Base-by-base conservation (phyloP, 1,140 invertebrate species). In the Drosophila kohkoa region DNA sequence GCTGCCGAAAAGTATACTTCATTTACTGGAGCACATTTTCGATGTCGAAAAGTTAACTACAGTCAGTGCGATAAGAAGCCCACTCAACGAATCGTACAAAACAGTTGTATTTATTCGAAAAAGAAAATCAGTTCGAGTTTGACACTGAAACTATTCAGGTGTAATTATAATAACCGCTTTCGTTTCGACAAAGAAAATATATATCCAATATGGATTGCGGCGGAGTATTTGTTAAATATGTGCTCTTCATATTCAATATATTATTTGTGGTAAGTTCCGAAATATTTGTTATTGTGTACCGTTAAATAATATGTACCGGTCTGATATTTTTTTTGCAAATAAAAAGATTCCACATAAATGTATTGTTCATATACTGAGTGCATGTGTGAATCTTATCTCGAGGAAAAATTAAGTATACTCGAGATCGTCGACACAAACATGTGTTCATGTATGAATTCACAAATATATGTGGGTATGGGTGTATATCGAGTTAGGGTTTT, bases 181-280 rank as follows among this genome's bases (percentile, higher is more conserved):
- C 38, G 11, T 1, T 49, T 7, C n/a, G 2, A 54, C 0, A 54
- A 54, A 54, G 10, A 32, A 6, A 52, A 46, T 11, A 0, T 38
- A 49, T 25, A 25, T 25, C 13, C 15, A 77, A 67, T 48, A 92
- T 92, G 94, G 95, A 95, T 91, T 96, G 95, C 89, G 96, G 95
- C 85, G 96, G 95, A 93, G 94, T 95, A 90, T 95, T 95, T 93
- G 94, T 97, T 75, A 97, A 97, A 94, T 97, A 96, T 93, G 93
- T 97, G 78, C 94, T 97, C 13, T 97, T 97, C 91, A 93, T 96
- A 89, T 97, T 97, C 94, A 97, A 97, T 92, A 94, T 97, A 87
- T 91, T 97, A 58, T 97, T 97, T 93, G 96, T 96, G 93, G 96
- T 97, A 93, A 96, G 96, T 52, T 52, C 11, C 8, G 4, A 30